Evolutionary conservation across 2,113 vertebrate genomes (phyloP).

Genomic region (Triplophysa dalaica): DNA sequence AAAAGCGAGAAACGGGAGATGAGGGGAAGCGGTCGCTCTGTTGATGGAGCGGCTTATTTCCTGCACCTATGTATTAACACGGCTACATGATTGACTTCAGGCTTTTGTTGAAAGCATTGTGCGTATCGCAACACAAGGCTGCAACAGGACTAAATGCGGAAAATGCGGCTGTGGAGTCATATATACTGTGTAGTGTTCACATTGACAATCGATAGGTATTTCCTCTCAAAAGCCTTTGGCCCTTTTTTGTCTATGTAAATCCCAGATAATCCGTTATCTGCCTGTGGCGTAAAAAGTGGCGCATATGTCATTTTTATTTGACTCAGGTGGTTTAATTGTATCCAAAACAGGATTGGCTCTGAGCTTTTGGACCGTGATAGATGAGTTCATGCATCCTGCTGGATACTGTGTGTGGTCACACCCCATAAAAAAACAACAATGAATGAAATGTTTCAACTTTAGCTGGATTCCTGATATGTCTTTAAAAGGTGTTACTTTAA

Average conservation of each 20-base stretch:
- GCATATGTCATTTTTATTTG: conserved; percentile 67
- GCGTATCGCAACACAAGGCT: background rate
- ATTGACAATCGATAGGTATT: conserved; percentile 48
- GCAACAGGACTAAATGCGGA: conserved; percentile 19
- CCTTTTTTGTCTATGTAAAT: conserved; percentile 69
- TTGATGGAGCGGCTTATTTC: conserved; percentile 22
- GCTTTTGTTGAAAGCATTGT: conserved; percentile 25
- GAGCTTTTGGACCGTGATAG: conserved; percentile 14
- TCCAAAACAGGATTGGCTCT: conserved; percentile 70
- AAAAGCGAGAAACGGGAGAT: conserved; percentile 43
- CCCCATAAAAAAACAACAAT: background rate
- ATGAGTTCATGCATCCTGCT: conserved; percentile 36
- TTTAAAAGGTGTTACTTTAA: conserved; percentile 7
- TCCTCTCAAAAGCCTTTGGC: conserved; percentile 37
- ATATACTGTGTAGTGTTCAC: background rate
- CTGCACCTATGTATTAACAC: conserved; percentile 34
- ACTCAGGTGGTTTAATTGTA: conserved; percentile 72
- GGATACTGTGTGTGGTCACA: conserved; percentile 46
- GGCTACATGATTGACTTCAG: conserved; percentile 42
- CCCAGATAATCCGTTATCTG: conserved; percentile 72
- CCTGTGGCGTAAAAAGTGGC: conserved; percentile 64
- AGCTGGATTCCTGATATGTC: background rate
- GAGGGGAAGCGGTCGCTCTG: conserved; percentile 33
- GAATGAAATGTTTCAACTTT: background rate
- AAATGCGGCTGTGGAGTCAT: background rate